These are phyloP conservation scores for Holcopasites calliopsidis DNA, from an alignment of 1,140 invertebrate species.

Conservation along the genomic window DNA sequence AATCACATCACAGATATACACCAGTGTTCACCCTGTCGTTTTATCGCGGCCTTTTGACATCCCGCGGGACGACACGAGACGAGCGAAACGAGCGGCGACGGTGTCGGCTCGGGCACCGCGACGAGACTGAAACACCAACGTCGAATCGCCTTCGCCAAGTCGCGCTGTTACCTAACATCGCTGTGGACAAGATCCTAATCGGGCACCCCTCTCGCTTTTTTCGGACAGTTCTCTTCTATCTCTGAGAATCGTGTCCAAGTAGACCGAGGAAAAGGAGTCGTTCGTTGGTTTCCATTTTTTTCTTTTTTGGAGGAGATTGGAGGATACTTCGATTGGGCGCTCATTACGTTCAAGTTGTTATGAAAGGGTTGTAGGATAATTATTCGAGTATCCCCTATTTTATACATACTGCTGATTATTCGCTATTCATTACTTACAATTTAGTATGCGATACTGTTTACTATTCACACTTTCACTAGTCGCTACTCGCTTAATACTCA, in stretches of 20 bases:
- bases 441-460: background rate
- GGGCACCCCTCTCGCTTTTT: background rate
- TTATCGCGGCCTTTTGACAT: slow-evolving; percentile 18
- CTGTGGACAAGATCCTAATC: background rate
- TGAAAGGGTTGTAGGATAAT: background rate
- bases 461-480: background rate
- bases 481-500: background rate
- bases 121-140: slow-evolving; percentile 35
- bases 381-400: background rate
- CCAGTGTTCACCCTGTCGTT: slow-evolving; percentile 15
- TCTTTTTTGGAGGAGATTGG: no score
- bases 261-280: background rate
- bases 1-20: slow-evolving; percentile 45
- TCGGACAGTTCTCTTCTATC: background rate
- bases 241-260: background rate
- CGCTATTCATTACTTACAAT: background rate
- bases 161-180: slow-evolving; percentile 53
- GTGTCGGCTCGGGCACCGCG: slow-evolving; percentile 31
- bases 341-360: background rate
- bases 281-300: background rate
- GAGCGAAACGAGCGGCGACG: slow-evolving; percentile 21
- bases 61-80: background rate
- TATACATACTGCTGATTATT: background rate
- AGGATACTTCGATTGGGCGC: background rate
- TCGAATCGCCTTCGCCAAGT: slow-evolving; percentile 17